Base-by-base conservation (phyloP, 2,113 vertebrate genomes). In the Labeo rohita region DNA sequence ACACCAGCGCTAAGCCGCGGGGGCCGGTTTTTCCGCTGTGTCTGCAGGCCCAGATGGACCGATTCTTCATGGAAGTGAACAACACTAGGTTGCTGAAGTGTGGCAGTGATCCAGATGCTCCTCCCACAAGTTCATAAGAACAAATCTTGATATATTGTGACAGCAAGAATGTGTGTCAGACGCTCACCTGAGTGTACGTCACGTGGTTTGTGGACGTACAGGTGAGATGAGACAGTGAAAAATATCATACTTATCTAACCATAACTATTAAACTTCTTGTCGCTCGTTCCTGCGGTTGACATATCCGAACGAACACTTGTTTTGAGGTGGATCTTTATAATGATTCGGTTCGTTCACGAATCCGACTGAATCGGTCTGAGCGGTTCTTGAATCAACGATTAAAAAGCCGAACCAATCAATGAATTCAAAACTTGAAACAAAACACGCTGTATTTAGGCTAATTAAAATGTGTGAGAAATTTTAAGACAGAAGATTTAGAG, bases 111-210 rank as follows among this genome's bases (percentile, higher is more conserved):
- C 65, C 43, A 39, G n/a, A 54, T 2, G 66, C 39, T 56, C 82
- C 63, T 28, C 66, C 83, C 70, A 74, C 88, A 77, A n/a, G 28
- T 54, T 85, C 56, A 52, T 39, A 59, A 12, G 6, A 28, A 8
- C 28, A 54, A 76, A 72, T 56, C 45, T 28, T 75, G 18, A 65
- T 61, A 63, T 43, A 47, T 21, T 16, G 47, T 88, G 82, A 87
- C 85, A 87, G 47, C 49, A 16, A 2, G 82, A 86, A 83, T 80
- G 47, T 84, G 76, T 50, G n/a, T 54, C 52, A 68, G 10, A 45
- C 6, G 49, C 47, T 85, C 84, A 86, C 87, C 87, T 87, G 87
- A 82, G 23, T 73, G 23, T 59, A 34, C 45, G 65, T 85, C 85
- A 85, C 63, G 36, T 87, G 45, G 8, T 52, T n/a, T 9, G 36